phyloP scores from a whole-genome alignment of 2,113 vertebrate genomes.

The Microcebus griseorufus region DNA sequence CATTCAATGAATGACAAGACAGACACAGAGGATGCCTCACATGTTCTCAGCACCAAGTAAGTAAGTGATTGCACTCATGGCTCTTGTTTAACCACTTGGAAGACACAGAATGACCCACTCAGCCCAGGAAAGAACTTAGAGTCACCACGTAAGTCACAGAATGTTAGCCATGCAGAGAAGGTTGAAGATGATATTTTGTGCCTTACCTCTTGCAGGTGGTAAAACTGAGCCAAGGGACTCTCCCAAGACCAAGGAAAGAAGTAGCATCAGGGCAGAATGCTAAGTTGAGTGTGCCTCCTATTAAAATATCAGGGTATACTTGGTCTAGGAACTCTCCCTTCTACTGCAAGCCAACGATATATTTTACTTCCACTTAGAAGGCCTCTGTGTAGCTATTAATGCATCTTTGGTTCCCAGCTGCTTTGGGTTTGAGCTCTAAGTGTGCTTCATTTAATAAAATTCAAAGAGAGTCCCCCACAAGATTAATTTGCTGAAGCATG shows the following conservation, averaged over 20 bases:
- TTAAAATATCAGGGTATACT: neutral
- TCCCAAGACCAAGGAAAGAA: neutral
- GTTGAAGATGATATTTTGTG: neutral
- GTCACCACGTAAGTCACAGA: rapidly evolving
- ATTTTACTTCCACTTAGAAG: neutral
- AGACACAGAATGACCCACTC: neutral
- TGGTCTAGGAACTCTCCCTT: neutral
- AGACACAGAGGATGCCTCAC: neutral
- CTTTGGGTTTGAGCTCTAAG: neutral
- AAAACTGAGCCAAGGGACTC: neutral
- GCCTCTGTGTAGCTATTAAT: neutral
- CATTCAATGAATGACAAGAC: neutral
- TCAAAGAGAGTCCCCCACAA: neutral
- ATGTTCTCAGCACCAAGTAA: neutral
- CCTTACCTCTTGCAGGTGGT: neutral
- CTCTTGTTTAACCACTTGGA: neutral
- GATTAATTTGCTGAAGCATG: neutral
- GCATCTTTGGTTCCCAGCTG: neutral
- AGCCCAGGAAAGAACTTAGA: neutral
- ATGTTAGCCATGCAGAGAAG: neutral
- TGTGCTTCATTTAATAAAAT: neutral
- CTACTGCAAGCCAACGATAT: neutral
- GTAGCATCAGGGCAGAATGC: neutral
- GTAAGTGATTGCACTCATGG: neutral
- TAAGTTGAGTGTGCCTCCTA: rapidly evolving